Percentiles rank a stretch among this genome's conserved stretches.
These are phyloP conservation scores for Antrozous pallidus DNA, from an alignment of 2,797 vertebrate genomes.

Conservation along the genomic window DNA sequence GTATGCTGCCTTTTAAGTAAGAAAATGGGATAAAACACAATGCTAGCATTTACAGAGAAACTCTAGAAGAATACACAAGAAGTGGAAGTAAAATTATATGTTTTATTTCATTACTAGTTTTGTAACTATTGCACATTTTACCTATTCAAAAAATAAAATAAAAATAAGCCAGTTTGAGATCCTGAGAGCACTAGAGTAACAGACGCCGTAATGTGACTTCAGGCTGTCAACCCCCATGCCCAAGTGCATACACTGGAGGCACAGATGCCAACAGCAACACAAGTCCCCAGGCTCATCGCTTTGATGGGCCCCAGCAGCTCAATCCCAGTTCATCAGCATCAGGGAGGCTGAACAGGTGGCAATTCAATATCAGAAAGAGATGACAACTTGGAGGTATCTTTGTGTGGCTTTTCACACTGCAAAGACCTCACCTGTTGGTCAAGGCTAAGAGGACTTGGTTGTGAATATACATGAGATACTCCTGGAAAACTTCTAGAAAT, in stretches of 20 bases:
- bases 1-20: background rate
- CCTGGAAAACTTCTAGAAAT: background rate
- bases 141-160: background rate
- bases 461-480: background rate
- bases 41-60: background rate
- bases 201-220: background rate
- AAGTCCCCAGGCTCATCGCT: background rate
- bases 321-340: background rate
- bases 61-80: background rate
- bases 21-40: background rate
- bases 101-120: background rate
- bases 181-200: background rate
- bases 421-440: background rate
- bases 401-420: background rate
- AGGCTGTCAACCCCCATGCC: no score
- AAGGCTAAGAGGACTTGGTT: background rate
- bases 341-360: background rate
- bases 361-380: background rate
- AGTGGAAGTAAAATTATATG: background rate
- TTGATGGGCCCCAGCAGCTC: background rate
- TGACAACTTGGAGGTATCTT: background rate
- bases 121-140: background rate
- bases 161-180: background rate
- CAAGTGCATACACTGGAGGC: background rate
- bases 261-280: rapidly evolving